These are phyloP conservation scores for Manis crassicaudata DNA, from an alignment of 2,797 vertebrate species.

Conservation along the genomic window DNA sequence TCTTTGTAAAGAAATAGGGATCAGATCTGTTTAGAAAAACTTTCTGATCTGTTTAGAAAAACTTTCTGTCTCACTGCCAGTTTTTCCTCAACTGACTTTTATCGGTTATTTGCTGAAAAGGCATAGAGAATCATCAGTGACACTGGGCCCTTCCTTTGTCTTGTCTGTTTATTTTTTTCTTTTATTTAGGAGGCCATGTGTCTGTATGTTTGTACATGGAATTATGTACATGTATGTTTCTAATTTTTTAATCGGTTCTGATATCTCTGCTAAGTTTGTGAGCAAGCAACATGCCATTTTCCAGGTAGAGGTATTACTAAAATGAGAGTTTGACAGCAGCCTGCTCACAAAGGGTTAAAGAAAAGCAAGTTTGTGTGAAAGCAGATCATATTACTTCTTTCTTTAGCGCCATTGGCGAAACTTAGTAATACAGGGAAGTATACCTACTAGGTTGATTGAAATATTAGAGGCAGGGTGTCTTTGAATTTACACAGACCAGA, in stretches of 20 bases:
- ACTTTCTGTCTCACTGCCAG: neutral
- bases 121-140: neutral
- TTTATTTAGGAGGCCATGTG: neutral
- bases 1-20: constrained; percentile 7
- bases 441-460: neutral
- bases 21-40: neutral
- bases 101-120: neutral
- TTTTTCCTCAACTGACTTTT: neutral
- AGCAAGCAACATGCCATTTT: neutral
- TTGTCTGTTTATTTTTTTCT: neutral
- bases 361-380: neutral
- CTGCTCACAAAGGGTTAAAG: neutral
- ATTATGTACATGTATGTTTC: neutral
- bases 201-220: neutral
- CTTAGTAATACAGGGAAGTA: neutral
- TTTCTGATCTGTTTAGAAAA: neutral
- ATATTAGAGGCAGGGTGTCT: neutral
- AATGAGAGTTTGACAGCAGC: neutral
- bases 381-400: neutral
- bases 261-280: neutral
- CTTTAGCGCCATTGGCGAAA: neutral
- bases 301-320: neutral
- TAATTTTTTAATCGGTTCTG: neutral
- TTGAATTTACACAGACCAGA: neutral
- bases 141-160: neutral